These are phyloP conservation scores for Oreotrochilus melanogaster DNA, from an alignment of 2,113 vertebrate species.

Conservation along the genomic window DNA sequence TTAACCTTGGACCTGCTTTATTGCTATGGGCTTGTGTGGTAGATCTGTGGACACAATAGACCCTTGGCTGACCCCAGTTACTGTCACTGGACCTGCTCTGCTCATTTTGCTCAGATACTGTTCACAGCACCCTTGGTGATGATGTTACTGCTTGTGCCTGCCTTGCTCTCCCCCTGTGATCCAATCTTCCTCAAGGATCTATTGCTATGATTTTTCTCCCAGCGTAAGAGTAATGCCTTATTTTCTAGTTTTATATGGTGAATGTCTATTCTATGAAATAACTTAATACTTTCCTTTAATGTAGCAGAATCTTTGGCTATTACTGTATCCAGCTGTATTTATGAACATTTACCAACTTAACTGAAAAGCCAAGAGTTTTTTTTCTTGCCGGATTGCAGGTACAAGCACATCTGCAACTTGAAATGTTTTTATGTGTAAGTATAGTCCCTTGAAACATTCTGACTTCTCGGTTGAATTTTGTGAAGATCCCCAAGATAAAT, in stretches of 20 bases:
- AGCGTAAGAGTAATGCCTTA: background rate
- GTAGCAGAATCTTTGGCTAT: background rate
- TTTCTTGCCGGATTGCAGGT: background rate
- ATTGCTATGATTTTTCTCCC: background rate
- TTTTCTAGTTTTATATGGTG: background rate
- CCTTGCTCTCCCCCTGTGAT: background rate
- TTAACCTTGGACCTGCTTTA: background rate
- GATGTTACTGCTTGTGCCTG: background rate
- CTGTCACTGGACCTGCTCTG: background rate
- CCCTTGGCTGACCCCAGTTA: background rate
- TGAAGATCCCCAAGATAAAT: background rate
- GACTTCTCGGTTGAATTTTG: background rate
- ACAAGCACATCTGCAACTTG: background rate
- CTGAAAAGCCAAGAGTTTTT: background rate
- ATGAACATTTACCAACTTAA: background rate
- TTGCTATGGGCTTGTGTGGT: background rate
- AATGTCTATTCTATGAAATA: background rate
- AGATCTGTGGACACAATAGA: background rate
- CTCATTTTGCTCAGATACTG: background rate
- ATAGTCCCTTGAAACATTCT: background rate
- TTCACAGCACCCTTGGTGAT: background rate
- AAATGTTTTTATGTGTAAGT: background rate
- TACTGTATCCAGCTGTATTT: background rate
- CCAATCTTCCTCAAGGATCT: background rate
- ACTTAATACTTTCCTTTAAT: background rate